phyloP scores from a whole-genome alignment of 2,797 vertebrate genomes.

The Scyliorhinus canicula region DNA sequence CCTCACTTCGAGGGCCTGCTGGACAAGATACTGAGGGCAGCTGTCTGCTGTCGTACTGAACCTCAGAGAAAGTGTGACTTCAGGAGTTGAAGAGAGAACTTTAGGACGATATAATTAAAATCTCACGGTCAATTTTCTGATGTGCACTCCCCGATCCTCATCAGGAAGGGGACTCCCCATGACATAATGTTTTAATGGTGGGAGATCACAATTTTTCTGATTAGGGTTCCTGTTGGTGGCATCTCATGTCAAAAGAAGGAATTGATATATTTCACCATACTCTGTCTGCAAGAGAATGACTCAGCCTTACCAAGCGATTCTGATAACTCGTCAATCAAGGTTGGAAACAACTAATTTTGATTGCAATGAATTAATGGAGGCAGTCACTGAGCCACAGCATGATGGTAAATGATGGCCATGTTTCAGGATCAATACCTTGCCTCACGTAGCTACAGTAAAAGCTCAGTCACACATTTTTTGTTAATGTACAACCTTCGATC shows the following conservation, averaged over 20 bases:
- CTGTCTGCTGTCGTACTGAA: neutral
- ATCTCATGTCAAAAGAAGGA: neutral
- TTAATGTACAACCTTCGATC: neutral
- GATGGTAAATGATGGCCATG: neutral
- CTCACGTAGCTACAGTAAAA: neutral
- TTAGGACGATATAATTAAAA: neutral
- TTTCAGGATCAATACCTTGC: slow-evolving; percentile 23
- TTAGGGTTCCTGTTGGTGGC: neutral
- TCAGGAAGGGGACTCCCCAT: neutral
- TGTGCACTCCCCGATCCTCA: neutral
- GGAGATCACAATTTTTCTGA: neutral
- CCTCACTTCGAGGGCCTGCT: too few relatives aligned
- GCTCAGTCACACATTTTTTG: neutral
- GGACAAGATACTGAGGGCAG: neutral
- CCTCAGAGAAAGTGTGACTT: neutral
- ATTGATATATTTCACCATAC: neutral
- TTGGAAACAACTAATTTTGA: neutral
- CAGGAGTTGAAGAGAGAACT: neutral
- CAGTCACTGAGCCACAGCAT: neutral
- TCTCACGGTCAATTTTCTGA: neutral
- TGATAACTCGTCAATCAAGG: neutral
- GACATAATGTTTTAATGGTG: neutral
- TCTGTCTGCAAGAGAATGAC: neutral
- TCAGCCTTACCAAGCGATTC: neutral
- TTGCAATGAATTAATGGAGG: neutral